Evolutionary conservation across 2,888 invertebrate species (phyloP).

Genomic region (Pomacea canaliculata): DNA sequence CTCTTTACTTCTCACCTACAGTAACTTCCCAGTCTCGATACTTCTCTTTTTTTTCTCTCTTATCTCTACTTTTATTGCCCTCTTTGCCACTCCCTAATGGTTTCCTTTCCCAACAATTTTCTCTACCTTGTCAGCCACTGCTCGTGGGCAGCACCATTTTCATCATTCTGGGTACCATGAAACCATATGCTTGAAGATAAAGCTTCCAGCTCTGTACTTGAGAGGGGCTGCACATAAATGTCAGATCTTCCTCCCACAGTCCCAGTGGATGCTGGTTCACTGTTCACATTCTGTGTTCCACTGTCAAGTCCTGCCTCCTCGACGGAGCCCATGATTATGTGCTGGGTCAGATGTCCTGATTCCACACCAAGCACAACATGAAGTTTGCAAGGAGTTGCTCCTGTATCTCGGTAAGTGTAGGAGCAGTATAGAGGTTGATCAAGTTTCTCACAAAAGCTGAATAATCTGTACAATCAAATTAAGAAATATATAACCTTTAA

Average conservation of each 20-base stretch:
- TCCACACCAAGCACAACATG: slow-evolving; percentile 13
- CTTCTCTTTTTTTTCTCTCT: too few relatives aligned
- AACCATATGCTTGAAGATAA: slow-evolving; percentile 8
- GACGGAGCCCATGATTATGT: slow-evolving; percentile 3
- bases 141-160: background rate
- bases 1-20: too few relatives aligned
- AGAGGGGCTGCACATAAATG: slow-evolving; percentile 8
- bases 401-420: slow-evolving; percentile 12
- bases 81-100: too few relatives aligned
- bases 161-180: slow-evolving; percentile 1
- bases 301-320: background rate
- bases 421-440: slow-evolving; percentile 19
- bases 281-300: background rate
- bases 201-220: slow-evolving; percentile 1
- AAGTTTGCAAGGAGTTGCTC: slow-evolving; percentile 1
- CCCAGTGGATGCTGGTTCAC: slow-evolving; percentile 4
- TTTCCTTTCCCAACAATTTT: too few relatives aligned
- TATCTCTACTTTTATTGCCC: too few relatives aligned
- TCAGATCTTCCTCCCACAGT: background rate
- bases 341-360: background rate
- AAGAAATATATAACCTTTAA: too few relatives aligned
- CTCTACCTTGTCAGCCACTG: too few relatives aligned
- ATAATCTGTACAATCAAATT: slow-evolving; percentile 4
- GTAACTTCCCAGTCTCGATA: too few relatives aligned
- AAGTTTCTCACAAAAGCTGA: slow-evolving; percentile 4